These are phyloP conservation scores for Sarcophaga caerulescens DNA, from an alignment of 2,888 invertebrate genomes.

Conservation along the genomic window DNA sequence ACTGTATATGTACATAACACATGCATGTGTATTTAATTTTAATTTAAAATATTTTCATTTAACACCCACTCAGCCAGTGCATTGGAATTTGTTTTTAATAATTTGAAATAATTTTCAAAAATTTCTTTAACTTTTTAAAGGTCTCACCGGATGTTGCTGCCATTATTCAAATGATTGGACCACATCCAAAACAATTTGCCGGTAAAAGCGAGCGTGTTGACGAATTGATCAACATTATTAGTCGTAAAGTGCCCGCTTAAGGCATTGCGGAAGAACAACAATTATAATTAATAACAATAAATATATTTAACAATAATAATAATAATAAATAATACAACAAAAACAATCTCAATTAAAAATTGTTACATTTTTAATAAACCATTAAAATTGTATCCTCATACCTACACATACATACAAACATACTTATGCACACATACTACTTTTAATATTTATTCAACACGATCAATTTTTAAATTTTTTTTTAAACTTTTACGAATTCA, in stretches of 20 bases:
- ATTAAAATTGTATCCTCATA: too few relatives aligned
- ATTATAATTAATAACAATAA: not conserved
- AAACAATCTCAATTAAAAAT: constrained; percentile 42
- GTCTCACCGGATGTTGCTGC: constrained; percentile 94
- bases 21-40: too few relatives aligned
- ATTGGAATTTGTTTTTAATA: too few relatives aligned
- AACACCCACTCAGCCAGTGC: too few relatives aligned
- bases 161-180: constrained; percentile 94
- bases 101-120: too few relatives aligned
- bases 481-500: constrained; percentile 45
- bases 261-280: not conserved
- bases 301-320: not conserved
- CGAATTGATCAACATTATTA: constrained; percentile 89
- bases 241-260: constrained; percentile 83
- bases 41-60: too few relatives aligned
- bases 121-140: constrained; percentile 79
- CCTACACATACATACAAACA: too few relatives aligned
- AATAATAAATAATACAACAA: not conserved
- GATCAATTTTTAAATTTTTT: not conserved
- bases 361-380: constrained; percentile 27
- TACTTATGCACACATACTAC: too few relatives aligned
- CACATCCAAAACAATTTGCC: constrained; percentile 90
- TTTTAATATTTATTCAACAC: too few relatives aligned
- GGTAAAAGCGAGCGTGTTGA: constrained; percentile 91
- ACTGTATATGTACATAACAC: too few relatives aligned